Conservation (phyloP, 2,888 invertebrate species). For the Cantharis flavilabris region DNA sequence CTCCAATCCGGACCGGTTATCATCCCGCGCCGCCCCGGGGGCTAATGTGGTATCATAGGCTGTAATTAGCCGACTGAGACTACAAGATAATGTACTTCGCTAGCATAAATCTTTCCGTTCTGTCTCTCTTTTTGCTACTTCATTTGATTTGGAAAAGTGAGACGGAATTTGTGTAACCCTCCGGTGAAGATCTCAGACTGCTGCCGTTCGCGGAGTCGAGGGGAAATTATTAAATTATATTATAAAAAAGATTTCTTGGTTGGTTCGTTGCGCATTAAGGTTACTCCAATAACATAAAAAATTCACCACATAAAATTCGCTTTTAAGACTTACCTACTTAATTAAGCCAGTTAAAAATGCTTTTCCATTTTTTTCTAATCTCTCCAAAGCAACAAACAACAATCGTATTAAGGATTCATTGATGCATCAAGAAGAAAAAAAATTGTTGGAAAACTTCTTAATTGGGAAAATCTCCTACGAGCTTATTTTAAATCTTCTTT, state of each 20-base stretch:
- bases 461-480: slow-evolving; percentile 41
- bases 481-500: slow-evolving; percentile 33
- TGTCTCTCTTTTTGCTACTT: slow-evolving; percentile 36
- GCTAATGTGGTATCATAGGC: slow-evolving; percentile 62
- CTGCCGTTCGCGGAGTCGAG: slow-evolving; percentile 42
- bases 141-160: slow-evolving; percentile 29
- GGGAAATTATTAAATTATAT: slow-evolving; percentile 54
- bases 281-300: slow-evolving; percentile 20
- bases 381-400: slow-evolving; percentile 25
- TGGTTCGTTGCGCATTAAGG: slow-evolving; percentile 33
- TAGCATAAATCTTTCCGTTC: slow-evolving; percentile 58
- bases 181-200: slow-evolving; percentile 37
- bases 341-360: slow-evolving; percentile 1
- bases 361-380: slow-evolving; percentile 21
- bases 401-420: slow-evolving; percentile 27
- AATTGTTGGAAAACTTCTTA: slow-evolving; percentile 35
- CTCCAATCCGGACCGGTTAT: slow-evolving; percentile 51
- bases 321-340: background rate
- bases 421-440: slow-evolving; percentile 21
- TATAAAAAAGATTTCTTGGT: slow-evolving; percentile 42
- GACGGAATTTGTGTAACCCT: slow-evolving; percentile 34
- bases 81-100: slow-evolving; percentile 63
- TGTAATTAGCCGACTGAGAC: slow-evolving; percentile 61
- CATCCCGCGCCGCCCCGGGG: slow-evolving; percentile 52
- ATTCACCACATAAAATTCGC: background rate